Evolutionary conservation across 1,140 invertebrate genomes (phyloP), one percentile per base, ranked within the genome.

Genomic region (Macrostomum lignano): DNA sequence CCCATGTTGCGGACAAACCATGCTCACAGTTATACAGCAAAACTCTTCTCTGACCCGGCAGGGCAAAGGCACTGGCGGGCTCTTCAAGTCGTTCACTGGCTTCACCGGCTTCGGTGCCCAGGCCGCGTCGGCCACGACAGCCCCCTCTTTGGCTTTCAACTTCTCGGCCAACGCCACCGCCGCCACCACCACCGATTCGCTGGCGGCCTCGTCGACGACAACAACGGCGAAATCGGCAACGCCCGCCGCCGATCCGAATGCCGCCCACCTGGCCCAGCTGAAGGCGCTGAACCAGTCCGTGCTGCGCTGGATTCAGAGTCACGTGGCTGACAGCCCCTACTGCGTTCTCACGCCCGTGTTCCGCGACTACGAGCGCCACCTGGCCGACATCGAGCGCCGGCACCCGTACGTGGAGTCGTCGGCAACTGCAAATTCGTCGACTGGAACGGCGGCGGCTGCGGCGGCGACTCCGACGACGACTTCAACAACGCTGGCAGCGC

Each of bases 321-420:
- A 82, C 52, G 68, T 84, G 2, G 69, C 74, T 36, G 63, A 70
- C 43, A 77, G 73, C 58, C 71, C 75, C 3, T 67, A 71, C 40
- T 77, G 76, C 49, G 71, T 79, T 48, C 59, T 88, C 5, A 71
- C 70, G 13, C 78, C 78, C 24, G 71, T 82, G 45, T 84, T 86
- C 53, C 65, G 66, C 37, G 77, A 81, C 56, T 88, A 88, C 60
- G 47, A 52, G n/a, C n/a, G n/a, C n/a, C n/a, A n/a, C 10, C 10
- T n/a, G 10, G 10, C 10, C 10, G n/a, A 24, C 10, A 10, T n/a
- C 10, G 23, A 10, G 10, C 23, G 10, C n/a, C 23, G n/a, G 10
- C 23, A n/a, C 10, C n/a, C n/a, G 23, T 10, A n/a, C 10, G 10
- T 24, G n/a, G n/a, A n/a, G 10, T 24, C 23, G n/a, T 24, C 23